These are phyloP conservation scores for Pipistrellus kuhlii DNA, from an alignment of 2,797 vertebrate genomes.

Conservation along the genomic window DNA sequence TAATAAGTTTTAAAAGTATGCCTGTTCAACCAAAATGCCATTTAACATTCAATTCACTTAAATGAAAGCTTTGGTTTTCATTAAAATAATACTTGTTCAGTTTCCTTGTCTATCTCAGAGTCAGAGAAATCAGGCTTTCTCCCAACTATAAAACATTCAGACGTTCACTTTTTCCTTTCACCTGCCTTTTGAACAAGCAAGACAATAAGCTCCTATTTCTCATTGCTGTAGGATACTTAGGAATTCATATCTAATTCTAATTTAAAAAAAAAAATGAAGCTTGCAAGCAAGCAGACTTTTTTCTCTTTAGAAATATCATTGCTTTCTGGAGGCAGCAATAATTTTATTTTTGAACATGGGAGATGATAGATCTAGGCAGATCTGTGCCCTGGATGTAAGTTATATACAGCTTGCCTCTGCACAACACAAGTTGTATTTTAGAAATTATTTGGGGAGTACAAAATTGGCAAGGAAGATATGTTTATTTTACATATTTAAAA, in stretches of 20 bases:
- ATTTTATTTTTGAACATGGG: conserved; percentile 17
- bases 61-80: conserved; percentile 37
- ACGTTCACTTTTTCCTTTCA: background rate
- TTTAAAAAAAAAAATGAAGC: background rate
- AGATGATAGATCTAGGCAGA: background rate
- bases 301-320: conserved; percentile 4
- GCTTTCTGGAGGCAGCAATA: conserved; percentile 24
- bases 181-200: conserved; percentile 50
- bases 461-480: conserved; percentile 19
- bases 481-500: conserved; percentile 25
- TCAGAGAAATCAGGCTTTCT: conserved; percentile 30
- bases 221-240: background rate
- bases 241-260: background rate
- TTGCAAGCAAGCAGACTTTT: background rate
- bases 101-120: conserved; percentile 37
- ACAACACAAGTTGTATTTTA: conserved; percentile 51
- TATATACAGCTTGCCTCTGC: background rate
- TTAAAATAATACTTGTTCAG: background rate
- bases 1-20: conserved; percentile 23
- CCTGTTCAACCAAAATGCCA: background rate
- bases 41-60: conserved; percentile 29
- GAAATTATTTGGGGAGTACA: conserved; percentile 8
- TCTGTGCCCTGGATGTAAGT: background rate
- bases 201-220: background rate
- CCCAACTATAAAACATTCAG: background rate